These are phyloP conservation scores for Rhaphigaster nebulosa DNA, from an alignment of 2,888 invertebrate species.

Conservation along the genomic window DNA sequence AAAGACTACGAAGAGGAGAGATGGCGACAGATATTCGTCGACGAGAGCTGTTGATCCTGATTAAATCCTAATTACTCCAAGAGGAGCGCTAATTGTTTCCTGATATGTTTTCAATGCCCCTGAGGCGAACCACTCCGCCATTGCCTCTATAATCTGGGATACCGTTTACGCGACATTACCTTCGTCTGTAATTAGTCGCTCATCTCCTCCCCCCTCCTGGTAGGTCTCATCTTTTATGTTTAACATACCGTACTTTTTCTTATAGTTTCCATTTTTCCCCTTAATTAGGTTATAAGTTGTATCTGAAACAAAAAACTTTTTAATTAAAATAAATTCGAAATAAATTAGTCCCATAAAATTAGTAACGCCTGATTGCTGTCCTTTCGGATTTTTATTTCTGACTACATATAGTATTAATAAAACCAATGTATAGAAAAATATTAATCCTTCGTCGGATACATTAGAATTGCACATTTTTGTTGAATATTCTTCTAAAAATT, in stretches of 20 bases:
- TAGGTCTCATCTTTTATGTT: neutral
- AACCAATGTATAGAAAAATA: too few relatives aligned
- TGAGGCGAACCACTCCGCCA: conserved; percentile 9
- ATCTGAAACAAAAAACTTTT: too few relatives aligned
- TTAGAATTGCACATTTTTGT: too few relatives aligned
- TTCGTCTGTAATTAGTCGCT: conserved; percentile 17
- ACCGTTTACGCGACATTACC: conserved; percentile 38
- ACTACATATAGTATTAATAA: too few relatives aligned
- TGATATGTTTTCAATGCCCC: conserved; percentile 56
- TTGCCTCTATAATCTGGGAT: conserved; percentile 30
- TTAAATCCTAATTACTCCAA: conserved; percentile 38
- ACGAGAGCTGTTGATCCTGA: conserved; percentile 16
- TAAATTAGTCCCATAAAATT: too few relatives aligned
- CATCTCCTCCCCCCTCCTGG: neutral
- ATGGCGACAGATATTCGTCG: neutral
- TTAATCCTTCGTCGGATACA: too few relatives aligned
- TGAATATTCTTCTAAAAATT: too few relatives aligned
- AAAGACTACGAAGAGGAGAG: neutral
- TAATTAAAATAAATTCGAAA: too few relatives aligned
- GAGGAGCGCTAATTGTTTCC: conserved; percentile 52
- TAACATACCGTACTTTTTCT: neutral
- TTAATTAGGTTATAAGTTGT: too few relatives aligned
- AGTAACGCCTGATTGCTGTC: too few relatives aligned
- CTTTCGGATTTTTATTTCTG: too few relatives aligned
- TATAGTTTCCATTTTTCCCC: neutral